phyloP scores from a whole-genome alignment of 30 jellyfish, hydroid and myxozoan genomes.

The Euphysa ruthae region DNA sequence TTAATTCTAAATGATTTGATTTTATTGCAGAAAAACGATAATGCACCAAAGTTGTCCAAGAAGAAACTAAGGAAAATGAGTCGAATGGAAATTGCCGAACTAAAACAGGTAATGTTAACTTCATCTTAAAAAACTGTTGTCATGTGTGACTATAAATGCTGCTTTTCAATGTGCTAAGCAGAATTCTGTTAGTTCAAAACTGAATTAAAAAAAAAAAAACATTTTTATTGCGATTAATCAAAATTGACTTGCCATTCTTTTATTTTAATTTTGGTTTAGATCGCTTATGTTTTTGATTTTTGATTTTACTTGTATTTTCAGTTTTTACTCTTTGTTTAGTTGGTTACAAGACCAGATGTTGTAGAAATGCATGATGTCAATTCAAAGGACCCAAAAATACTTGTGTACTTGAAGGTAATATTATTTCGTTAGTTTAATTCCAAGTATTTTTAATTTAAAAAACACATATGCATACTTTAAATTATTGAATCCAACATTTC shows the following conservation, averaged over 20 bases:
- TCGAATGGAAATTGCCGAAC: constrained; percentile 82
- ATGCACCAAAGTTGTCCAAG: constrained; percentile 78
- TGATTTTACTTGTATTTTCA: neutral
- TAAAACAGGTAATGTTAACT: constrained; percentile 68
- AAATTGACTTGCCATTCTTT: neutral
- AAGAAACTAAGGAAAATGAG: constrained; percentile 65
- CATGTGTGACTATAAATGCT: neutral
- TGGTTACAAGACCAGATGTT: constrained; percentile 98
- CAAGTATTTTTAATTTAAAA: no score
- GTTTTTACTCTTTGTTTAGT: constrained; percentile 27
- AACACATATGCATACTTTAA: no score
- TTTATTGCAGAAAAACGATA: constrained; percentile 30
- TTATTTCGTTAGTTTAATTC: neutral
- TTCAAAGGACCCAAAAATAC: constrained; percentile 89
- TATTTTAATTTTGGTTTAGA: no score
- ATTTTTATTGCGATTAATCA: no score
- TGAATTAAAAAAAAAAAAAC: no score
- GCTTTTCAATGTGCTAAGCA: no score
- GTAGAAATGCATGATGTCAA: constrained; percentile 99
- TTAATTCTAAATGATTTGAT: neutral
- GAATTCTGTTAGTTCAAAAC: no score
- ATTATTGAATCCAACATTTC: no score
- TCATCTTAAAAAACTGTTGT: no score
- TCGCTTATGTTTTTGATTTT: neutral
- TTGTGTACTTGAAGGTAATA: constrained; percentile 82